Percentiles rank a stretch among this genome's conserved stretches.
Conservation (phyloP, 2,888 invertebrate genomes). For the Athalia rosae region DNA sequence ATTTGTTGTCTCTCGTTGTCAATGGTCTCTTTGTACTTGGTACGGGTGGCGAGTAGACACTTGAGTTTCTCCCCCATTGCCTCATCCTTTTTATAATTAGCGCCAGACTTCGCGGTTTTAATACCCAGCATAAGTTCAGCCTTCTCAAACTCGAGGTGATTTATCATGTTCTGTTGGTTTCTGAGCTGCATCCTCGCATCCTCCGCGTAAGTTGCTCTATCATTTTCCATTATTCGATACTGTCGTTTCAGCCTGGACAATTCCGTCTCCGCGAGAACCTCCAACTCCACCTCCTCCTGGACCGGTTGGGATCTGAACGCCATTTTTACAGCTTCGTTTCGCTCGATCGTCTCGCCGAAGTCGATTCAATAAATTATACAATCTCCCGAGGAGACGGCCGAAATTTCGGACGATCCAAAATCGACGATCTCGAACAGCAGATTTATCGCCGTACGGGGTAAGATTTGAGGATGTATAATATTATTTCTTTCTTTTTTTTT, state of each 20-base stretch:
- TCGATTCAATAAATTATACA: background rate
- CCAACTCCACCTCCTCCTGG: conserved; percentile 83
- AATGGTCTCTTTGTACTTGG: conserved; percentile 75
- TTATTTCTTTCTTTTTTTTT: background rate
- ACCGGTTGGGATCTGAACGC: conserved; percentile 67
- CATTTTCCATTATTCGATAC: conserved; percentile 89
- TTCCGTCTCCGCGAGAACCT: conserved; percentile 87
- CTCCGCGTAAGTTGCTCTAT: conserved; percentile 82
- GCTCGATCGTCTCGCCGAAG: background rate
- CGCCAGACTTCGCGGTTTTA: conserved; percentile 76
- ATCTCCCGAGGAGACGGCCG: background rate
- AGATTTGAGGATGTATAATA: background rate
- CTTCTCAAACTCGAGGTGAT: conserved; percentile 78
- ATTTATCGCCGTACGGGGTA: background rate
- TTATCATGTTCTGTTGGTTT: conserved; percentile 80
- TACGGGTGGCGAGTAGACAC: conserved; percentile 76
- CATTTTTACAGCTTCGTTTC: conserved; percentile 57
- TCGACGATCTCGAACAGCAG: background rate
- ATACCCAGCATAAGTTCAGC: conserved; percentile 79
- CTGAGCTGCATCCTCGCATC: conserved; percentile 81
- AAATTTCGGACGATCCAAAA: background rate
- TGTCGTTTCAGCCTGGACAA: conserved; percentile 86
- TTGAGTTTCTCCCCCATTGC: conserved; percentile 76
- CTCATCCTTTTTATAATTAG: conserved; percentile 77
- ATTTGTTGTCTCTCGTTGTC: conserved; percentile 75